Percentiles rank a stretch among this genome's conserved stretches.
Evolutionary conservation across 2,113 vertebrate genomes (phyloP).

Genomic region (Apaloderma vittatum): DNA sequence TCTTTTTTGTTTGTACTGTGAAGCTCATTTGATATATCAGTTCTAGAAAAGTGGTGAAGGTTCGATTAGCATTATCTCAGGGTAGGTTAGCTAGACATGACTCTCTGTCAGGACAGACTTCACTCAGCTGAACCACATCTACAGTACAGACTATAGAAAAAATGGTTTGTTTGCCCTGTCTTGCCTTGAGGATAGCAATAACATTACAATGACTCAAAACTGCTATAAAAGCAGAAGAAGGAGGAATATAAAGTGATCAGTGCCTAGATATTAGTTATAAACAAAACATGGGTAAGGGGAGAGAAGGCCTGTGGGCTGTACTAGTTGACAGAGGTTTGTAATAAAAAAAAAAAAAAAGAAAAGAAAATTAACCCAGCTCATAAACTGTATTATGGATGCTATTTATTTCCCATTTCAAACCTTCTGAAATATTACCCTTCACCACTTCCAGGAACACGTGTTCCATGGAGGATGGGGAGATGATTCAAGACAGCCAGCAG

Average conservation of each 20-base stretch:
- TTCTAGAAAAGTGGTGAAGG: not conserved
- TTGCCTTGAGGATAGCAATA: not conserved
- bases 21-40: not conserved
- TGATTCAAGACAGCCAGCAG: too few species aligned
- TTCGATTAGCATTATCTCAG: not conserved
- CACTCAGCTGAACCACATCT: not conserved
- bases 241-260: not conserved
- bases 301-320: not conserved
- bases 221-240: not conserved
- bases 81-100: not conserved
- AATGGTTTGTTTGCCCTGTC: not conserved
- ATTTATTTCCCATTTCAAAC: not conserved
- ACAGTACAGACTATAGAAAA: not conserved
- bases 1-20: not conserved
- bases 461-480: too few species aligned
- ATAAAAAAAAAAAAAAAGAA: not conserved
- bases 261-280: not conserved
- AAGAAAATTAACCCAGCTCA: accelerated
- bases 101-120: not conserved
- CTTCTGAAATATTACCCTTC: not conserved
- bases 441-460: not conserved
- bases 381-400: not conserved
- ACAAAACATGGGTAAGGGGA: not conserved
- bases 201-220: not conserved
- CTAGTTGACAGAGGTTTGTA: not conserved